Evolutionary conservation across 2,797 vertebrate genomes (phyloP).

Genomic region (Mormyrops attenuatus): DNA sequence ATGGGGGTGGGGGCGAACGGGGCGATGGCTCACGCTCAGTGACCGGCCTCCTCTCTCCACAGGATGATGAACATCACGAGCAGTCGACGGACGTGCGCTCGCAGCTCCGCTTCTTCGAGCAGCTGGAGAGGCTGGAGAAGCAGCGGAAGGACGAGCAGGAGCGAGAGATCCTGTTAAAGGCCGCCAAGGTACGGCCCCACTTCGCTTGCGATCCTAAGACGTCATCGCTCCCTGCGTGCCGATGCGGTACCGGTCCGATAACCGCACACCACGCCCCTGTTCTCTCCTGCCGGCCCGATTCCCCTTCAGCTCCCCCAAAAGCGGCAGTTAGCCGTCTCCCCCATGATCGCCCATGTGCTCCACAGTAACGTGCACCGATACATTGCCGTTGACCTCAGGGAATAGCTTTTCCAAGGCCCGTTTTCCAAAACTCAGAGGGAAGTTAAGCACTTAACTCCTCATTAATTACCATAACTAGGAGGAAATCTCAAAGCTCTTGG

Average conservation of each 20-base stretch:
- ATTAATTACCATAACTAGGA: not conserved
- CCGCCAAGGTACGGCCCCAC: constrained; percentile 68
- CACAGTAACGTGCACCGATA: not conserved
- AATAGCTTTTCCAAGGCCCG: not conserved
- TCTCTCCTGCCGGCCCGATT: not conserved
- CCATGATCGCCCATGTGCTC: not conserved
- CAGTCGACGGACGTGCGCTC: constrained; percentile 75
- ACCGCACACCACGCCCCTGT: not conserved
- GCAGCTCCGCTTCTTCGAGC: constrained; percentile 81
- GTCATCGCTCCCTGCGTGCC: not conserved
- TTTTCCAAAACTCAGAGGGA: not conserved
- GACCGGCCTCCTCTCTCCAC: constrained; percentile 28
- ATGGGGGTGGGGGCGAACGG: not conserved
- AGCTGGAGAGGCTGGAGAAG: constrained; percentile 81
- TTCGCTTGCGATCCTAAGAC: not conserved
- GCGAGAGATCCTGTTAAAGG: constrained; percentile 80
- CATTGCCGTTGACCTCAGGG: not conserved
- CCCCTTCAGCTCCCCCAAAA: not conserved
- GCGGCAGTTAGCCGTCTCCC: not conserved
- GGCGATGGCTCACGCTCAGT: not conserved
- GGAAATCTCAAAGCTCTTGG: not conserved
- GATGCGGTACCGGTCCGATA: not conserved
- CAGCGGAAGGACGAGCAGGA: constrained; percentile 83
- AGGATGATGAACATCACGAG: constrained; percentile 76
- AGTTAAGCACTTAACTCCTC: not conserved